These are phyloP conservation scores for Anguilla obscura DNA, from an alignment of 2,797 vertebrate genomes.

Conservation along the genomic window DNA sequence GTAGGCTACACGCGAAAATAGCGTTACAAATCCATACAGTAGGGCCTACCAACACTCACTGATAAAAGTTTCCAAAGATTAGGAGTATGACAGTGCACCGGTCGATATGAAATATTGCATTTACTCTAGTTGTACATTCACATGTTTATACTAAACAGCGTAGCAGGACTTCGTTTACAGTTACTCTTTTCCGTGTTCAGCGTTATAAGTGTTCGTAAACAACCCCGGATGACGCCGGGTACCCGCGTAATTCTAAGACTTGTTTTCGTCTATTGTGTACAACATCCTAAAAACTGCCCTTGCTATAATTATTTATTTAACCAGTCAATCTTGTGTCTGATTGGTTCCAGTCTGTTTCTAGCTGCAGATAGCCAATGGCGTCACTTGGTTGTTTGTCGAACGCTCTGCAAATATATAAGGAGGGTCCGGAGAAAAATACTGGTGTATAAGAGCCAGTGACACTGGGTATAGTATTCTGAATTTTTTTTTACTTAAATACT, in stretches of 20 bases:
- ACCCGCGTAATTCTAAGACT: neutral
- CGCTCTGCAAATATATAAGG: conserved; percentile 24
- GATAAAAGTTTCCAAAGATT: neutral
- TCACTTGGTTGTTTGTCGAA: conserved; percentile 3
- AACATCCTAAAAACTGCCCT: neutral
- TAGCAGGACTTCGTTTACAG: neutral
- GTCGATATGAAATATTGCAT: neutral
- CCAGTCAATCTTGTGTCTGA: neutral
- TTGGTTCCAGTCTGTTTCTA: conserved; percentile 19
- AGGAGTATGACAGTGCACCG: neutral
- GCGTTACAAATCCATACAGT: neutral
- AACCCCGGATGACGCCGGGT: neutral
- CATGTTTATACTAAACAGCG: neutral
- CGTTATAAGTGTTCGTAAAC: neutral
- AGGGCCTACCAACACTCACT: neutral
- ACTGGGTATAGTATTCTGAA: neutral
- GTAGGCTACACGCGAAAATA: neutral
- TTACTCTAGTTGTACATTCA: neutral
- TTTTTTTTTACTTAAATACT: neutral
- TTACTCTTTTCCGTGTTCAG: neutral
- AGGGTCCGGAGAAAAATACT: neutral
- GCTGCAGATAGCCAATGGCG: conserved; percentile 28
- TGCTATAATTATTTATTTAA: conserved; percentile 18
- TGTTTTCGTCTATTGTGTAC: conserved; percentile 10
- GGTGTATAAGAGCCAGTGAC: neutral